These are phyloP conservation scores for Bombycilla garrulus DNA, from an alignment of 2,113 vertebrate species.

Conservation along the genomic window DNA sequence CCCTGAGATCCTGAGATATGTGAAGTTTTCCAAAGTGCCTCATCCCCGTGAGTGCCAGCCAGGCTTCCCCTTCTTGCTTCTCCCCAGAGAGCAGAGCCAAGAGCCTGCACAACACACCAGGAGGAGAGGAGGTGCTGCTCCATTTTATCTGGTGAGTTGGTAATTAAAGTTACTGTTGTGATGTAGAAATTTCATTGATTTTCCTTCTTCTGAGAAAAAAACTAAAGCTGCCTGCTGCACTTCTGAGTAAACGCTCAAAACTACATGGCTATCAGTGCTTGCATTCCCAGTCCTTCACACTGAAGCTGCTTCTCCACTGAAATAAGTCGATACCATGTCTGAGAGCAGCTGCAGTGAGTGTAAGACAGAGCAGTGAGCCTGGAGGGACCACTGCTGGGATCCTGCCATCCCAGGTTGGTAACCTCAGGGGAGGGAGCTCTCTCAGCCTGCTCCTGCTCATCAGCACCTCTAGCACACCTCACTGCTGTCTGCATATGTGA, in stretches of 20 bases:
- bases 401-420: not conserved
- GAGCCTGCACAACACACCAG: not conserved
- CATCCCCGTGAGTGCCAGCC: fast-evolving
- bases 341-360: not conserved
- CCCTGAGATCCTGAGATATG: not conserved
- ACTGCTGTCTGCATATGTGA: not conserved
- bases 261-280: not conserved
- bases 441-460: not conserved
- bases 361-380: not conserved
- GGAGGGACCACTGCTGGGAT: not conserved
- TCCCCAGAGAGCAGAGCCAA: not conserved
- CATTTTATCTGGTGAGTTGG: not conserved
- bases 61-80: not conserved
- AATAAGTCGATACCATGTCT: not conserved
- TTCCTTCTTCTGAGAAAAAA: not conserved
- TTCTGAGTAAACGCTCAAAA: not conserved
- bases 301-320: not conserved
- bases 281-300: not conserved
- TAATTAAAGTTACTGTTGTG: not conserved
- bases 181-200: not conserved
- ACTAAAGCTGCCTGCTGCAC: not conserved
- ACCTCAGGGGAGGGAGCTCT: not conserved
- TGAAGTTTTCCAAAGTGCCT: not conserved
- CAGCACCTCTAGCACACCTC: not conserved
- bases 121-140: not conserved